A percentile compares a stretch with the other conserved stretches of the same genome.
Conservation (phyloP, 2,888 invertebrate genomes). For the Hirudinaria manillensis region DNA sequence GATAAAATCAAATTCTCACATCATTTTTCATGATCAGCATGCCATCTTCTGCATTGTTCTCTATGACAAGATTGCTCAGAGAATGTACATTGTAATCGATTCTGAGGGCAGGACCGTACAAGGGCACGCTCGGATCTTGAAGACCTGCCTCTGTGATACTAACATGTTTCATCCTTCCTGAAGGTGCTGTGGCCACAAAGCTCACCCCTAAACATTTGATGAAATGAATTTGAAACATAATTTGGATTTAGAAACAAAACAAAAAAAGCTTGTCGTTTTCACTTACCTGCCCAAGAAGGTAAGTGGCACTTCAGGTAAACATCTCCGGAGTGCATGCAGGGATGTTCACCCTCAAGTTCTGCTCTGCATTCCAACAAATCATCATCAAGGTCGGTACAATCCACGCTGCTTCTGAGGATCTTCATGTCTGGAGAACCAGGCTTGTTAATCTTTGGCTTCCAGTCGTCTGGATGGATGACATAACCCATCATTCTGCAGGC, state of each 20-base stretch:
- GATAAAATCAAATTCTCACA: constrained; percentile 55
- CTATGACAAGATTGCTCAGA: constrained; percentile 59
- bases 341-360: constrained; percentile 69
- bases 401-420: constrained; percentile 66
- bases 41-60: constrained; percentile 84
- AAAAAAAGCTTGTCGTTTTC: background rate
- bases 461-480: constrained; percentile 83
- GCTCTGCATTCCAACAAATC: constrained; percentile 76
- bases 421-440: constrained; percentile 51
- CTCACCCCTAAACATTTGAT: constrained; percentile 35
- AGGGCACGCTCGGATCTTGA: constrained; percentile 80
- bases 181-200: constrained; percentile 36
- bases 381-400: constrained; percentile 81
- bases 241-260: background rate
- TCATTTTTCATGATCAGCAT: constrained; percentile 89
- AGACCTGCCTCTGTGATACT: constrained; percentile 67
- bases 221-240: background rate
- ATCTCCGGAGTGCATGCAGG: constrained; percentile 54
- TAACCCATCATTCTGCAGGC: constrained; percentile 91
- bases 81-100: constrained; percentile 39
- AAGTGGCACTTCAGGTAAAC: constrained; percentile 52
- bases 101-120: constrained; percentile 54
- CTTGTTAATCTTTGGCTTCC: constrained; percentile 58
- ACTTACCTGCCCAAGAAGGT: constrained; percentile 55
- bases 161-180: constrained; percentile 39